These are phyloP conservation scores for Portevinia maculata DNA, from an alignment of 2,888 invertebrate species.

Conservation along the genomic window DNA sequence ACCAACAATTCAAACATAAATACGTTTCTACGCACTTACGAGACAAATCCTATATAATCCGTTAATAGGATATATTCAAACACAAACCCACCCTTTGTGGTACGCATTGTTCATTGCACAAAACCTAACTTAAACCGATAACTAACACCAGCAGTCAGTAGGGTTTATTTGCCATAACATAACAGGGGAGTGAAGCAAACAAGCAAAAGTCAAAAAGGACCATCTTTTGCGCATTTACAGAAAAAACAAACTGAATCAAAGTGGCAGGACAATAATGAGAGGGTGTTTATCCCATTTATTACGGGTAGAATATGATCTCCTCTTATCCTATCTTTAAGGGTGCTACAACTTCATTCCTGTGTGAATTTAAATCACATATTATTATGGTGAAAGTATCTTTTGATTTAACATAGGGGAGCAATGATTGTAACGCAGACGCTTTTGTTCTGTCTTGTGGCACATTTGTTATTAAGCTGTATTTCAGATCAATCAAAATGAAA, in stretches of 20 bases:
- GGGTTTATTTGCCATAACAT: constrained; percentile 28
- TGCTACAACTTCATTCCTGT: constrained; percentile 42
- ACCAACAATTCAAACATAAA: too few relatives aligned
- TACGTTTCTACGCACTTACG: neutral
- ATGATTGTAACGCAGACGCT: neutral
- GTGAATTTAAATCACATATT: constrained; percentile 37
- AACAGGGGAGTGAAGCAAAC: constrained; percentile 22
- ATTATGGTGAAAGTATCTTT: constrained; percentile 35
- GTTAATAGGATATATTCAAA: constrained; percentile 34
- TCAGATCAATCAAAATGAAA: neutral
- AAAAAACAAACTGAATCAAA: constrained; percentile 55
- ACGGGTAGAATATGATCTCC: constrained; percentile 55
- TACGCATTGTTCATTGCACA: neutral
- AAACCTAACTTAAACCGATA: constrained; percentile 4
- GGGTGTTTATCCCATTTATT: constrained; percentile 70
- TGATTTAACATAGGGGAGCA: constrained; percentile 42
- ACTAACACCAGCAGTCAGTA: constrained; percentile 45
- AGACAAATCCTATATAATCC: constrained; percentile 25
- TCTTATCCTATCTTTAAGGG: constrained; percentile 47
- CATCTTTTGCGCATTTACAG: constrained; percentile 36
- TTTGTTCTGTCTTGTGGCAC: neutral
- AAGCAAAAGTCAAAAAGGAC: constrained; percentile 19
- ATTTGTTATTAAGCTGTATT: constrained; percentile 13
- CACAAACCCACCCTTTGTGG: constrained; percentile 26
- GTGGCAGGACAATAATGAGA: constrained; percentile 53